Conservation (phyloP, 1,140 invertebrate genomes). For the Oryctes rhinoceros region DNA sequence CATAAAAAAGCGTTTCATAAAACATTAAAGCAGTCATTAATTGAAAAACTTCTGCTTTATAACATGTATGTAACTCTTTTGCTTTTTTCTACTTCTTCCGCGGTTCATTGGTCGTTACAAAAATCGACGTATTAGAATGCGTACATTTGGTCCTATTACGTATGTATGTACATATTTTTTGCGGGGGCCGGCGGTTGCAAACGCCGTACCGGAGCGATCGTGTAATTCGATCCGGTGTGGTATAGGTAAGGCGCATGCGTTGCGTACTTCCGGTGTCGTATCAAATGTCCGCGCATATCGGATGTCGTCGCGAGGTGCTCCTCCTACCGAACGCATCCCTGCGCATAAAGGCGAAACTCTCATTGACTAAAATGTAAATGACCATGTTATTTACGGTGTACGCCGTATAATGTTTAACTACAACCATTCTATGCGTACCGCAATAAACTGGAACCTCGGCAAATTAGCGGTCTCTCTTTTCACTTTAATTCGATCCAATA, state of each 20-base stretch:
- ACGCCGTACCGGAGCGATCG: background rate
- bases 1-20: no score
- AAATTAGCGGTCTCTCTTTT: background rate
- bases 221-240: slow-evolving; percentile 34
- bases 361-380: slow-evolving; percentile 40
- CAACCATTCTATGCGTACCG: background rate
- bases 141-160: background rate
- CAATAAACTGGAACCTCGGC: background rate
- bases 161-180: background rate
- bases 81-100: background rate
- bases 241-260: slow-evolving; percentile 39
- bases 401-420: slow-evolving; percentile 13
- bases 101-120: background rate
- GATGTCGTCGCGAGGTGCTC: slow-evolving; percentile 22
- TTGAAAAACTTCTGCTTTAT: no score
- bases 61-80: background rate
- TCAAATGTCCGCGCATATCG: slow-evolving; percentile 40
- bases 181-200: background rate
- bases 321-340: slow-evolving; percentile 33
- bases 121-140: background rate
- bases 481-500: background rate
- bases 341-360: background rate
- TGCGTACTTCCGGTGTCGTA: slow-evolving; percentile 38
- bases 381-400: slow-evolving; percentile 35
- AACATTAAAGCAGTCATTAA: no score